phyloP scores from a whole-genome alignment of 2,888 invertebrate genomes.

The Aproaerema taeniolella region DNA sequence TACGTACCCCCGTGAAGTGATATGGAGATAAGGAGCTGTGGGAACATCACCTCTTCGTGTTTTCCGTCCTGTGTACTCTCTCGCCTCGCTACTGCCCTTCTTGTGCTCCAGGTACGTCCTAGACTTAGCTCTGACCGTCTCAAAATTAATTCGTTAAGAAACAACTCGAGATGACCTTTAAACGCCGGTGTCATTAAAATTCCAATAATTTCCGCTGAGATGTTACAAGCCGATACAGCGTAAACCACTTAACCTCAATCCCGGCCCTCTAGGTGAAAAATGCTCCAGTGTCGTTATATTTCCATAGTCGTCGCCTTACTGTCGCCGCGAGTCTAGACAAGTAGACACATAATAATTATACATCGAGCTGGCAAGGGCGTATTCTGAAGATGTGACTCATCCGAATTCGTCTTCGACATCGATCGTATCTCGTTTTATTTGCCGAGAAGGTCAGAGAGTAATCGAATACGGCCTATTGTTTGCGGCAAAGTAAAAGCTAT shows the following conservation, averaged over 20 bases:
- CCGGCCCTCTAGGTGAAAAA: conserved; percentile 27
- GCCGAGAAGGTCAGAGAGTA: conserved; percentile 44
- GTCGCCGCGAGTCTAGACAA: conserved; percentile 71
- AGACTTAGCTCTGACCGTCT: no score
- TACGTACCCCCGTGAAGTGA: conserved; percentile 61
- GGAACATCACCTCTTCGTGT: conserved; percentile 59
- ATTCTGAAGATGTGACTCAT: conserved; percentile 64
- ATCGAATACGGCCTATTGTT: conserved; percentile 47
- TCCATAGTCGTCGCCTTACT: conserved; percentile 57
- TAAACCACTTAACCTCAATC: conserved; percentile 29
- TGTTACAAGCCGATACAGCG: conserved; percentile 19
- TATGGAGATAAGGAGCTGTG: conserved; percentile 68
- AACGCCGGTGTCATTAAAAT: conserved; percentile 1
- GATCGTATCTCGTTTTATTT: conserved; percentile 56
- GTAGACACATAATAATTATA: conserved; percentile 69
- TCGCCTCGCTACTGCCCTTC: conserved; percentile 54
- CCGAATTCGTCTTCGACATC: conserved; percentile 56
- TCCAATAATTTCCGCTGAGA: conserved; percentile 17
- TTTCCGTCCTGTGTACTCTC: conserved; percentile 65
- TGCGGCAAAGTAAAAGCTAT: conserved; percentile 29
- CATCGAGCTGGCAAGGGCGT: conserved; percentile 61
- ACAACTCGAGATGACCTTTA: neutral
- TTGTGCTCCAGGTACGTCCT: conserved; percentile 53
- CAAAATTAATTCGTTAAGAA: neutral
- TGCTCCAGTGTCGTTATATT: conserved; percentile 47